These are phyloP conservation scores for Spinus pinus DNA, from an alignment of 2,797 vertebrate species.

Conservation along the genomic window DNA sequence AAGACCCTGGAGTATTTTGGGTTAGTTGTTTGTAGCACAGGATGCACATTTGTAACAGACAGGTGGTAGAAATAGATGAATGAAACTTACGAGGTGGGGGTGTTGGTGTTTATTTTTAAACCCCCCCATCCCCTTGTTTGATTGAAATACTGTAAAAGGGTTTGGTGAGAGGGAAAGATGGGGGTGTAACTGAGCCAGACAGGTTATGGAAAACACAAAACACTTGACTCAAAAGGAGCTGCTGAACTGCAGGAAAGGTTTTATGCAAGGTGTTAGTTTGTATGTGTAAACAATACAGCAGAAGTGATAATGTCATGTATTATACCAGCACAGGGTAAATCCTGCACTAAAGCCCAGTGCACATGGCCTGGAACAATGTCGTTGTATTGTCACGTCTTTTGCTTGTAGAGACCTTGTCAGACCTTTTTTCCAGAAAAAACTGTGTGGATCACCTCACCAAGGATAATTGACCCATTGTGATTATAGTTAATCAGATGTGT, in stretches of 20 bases:
- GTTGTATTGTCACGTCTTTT: neutral
- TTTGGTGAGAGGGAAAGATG: neutral
- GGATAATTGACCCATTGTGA: neutral
- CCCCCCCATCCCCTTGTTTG: fast-evolving
- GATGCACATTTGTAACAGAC: fast-evolving
- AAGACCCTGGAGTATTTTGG: fast-evolving
- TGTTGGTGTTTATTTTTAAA: neutral
- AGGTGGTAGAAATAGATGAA: neutral
- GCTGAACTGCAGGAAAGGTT: neutral
- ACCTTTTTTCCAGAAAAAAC: neutral
- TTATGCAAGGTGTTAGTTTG: fast-evolving
- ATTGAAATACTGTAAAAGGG: neutral
- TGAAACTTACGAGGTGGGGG: neutral
- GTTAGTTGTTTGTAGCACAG: neutral
- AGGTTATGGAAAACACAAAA: neutral
- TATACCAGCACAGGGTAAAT: neutral
- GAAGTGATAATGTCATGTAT: neutral
- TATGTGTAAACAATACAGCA: fast-evolving
- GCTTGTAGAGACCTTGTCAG: neutral
- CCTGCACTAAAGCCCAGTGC: neutral
- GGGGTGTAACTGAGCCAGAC: neutral
- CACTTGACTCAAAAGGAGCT: neutral
- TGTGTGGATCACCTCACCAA: neutral
- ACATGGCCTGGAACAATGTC: fast-evolving
- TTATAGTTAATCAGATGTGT: neutral